These are phyloP conservation scores for Heliothis peltigera DNA, from an alignment of 2,888 invertebrate genomes.

Conservation along the genomic window DNA sequence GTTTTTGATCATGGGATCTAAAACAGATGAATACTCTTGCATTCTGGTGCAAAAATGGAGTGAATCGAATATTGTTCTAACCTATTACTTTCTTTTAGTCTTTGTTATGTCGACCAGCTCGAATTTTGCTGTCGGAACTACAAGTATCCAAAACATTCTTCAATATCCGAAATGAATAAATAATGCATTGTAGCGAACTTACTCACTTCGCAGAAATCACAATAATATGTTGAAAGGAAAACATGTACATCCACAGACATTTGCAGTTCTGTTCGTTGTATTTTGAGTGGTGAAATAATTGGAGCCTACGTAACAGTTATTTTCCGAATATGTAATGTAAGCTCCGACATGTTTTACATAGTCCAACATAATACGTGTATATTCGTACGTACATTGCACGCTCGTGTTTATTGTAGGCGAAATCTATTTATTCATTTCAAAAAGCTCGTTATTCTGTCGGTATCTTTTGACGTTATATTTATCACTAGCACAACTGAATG, in stretches of 20 bases:
- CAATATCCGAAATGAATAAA: conserved; percentile 53
- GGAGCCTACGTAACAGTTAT: conserved; percentile 24
- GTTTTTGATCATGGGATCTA: too few relatives aligned
- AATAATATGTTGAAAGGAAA: conserved; percentile 28
- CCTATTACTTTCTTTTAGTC: conserved; percentile 28
- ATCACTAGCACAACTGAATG: conserved; percentile 72
- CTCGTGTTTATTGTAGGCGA: conserved; percentile 49
- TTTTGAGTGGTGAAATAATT: conserved; percentile 27
- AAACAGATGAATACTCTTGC: not conserved
- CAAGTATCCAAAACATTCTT: conserved; percentile 60
- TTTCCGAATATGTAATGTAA: conserved; percentile 33
- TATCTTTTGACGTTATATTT: conserved; percentile 68
- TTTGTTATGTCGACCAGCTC: conserved; percentile 55
- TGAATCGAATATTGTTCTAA: not conserved
- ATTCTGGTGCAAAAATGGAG: not conserved
- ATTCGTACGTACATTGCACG: conserved; percentile 20
- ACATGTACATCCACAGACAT: conserved; percentile 12
- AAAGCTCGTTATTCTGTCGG: conserved; percentile 52
- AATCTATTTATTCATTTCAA: conserved; percentile 57
- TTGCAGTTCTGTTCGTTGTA: conserved; percentile 31
- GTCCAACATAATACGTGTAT: conserved; percentile 3
- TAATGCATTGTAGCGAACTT: conserved; percentile 32
- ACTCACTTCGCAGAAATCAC: conserved; percentile 30
- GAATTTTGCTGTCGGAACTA: conserved; percentile 46
- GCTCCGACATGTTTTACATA: conserved; percentile 24